phyloP scores from a whole-genome alignment of 1,140 invertebrate species.

The Drosophila nasuta region DNA sequence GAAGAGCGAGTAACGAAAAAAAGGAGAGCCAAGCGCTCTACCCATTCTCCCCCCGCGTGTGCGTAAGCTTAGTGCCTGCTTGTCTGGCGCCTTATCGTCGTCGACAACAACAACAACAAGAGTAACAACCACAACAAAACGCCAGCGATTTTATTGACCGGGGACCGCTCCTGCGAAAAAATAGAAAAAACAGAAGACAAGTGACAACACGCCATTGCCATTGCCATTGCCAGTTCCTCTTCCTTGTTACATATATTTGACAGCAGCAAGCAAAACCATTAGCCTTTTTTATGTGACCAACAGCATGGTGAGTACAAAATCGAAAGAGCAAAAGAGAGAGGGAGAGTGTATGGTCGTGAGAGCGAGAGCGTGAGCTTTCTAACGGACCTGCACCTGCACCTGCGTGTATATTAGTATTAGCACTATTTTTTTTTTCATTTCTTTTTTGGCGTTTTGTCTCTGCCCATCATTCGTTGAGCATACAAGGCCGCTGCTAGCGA shows the following conservation, averaged over 20 bases:
- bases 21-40: constrained; percentile 27
- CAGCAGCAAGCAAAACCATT: constrained; percentile 17
- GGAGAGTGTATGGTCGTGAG: background rate
- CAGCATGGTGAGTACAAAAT: constrained; percentile 43
- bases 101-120: constrained; percentile 10
- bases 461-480: constrained; percentile 36
- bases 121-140: constrained; percentile 5
- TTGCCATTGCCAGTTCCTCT: constrained; percentile 34
- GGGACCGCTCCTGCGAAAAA: constrained; percentile 32
- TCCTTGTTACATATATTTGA: constrained; percentile 16
- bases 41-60: background rate
- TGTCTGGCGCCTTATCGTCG: constrained; percentile 40
- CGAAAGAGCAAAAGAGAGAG: background rate
- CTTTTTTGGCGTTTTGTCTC: constrained; percentile 29
- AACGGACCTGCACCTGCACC: constrained; percentile 38
- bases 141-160: constrained; percentile 20
- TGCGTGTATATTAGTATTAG: constrained; percentile 41
- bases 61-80: constrained; percentile 12
- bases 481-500: constrained; percentile 23
- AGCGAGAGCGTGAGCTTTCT: constrained; percentile 23
- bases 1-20: background rate
- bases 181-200: background rate
- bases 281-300: constrained; percentile 38
- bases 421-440: constrained; percentile 22
- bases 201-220: constrained; percentile 42